These are phyloP conservation scores for Nasonia vitripennis DNA, from an alignment of 1,140 invertebrate species.

Conservation along the genomic window DNA sequence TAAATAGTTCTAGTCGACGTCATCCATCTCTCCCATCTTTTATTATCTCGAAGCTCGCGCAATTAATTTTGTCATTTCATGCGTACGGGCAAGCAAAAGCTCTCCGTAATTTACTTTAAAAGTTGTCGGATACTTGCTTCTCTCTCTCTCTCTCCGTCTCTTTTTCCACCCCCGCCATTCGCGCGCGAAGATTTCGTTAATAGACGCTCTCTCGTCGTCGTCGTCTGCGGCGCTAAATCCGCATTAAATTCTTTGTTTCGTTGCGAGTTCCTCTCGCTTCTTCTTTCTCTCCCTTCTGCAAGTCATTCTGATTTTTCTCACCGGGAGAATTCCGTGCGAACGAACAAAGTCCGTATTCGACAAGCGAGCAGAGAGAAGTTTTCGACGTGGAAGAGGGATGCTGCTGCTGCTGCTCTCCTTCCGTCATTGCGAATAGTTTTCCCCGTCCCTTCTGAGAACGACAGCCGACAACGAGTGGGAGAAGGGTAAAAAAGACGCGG, in stretches of 20 bases:
- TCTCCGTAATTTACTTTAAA: conserved; percentile 28
- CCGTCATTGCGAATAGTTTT: conserved; percentile 50
- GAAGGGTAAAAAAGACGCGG: neutral
- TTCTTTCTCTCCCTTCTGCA: conserved; percentile 44
- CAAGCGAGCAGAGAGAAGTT: conserved; percentile 33
- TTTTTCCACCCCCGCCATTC: neutral
- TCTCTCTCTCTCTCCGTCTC: neutral
- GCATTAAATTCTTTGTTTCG: conserved; percentile 45
- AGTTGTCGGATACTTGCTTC: neutral
- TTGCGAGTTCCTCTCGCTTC: conserved; percentile 31
- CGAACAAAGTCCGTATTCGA: conserved; percentile 38
- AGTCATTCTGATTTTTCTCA: conserved; percentile 47
- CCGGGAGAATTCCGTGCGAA: conserved; percentile 36
- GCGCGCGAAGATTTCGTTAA: conserved; percentile 11
- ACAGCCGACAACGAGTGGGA: conserved; percentile 30
- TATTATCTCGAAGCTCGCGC: conserved; percentile 7
- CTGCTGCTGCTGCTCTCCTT: conserved; percentile 29
- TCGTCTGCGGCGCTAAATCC: neutral
- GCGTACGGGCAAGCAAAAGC: neutral
- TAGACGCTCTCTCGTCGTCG: neutral
- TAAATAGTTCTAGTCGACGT: neutral
- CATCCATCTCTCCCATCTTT: neutral
- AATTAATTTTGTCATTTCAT: conserved; percentile 22
- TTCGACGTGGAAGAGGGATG: conserved; percentile 42
- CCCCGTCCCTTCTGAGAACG: conserved; percentile 46